Evolutionary conservation across 2,113 vertebrate species (phyloP).

Genomic region (Podarcis raffonei): DNA sequence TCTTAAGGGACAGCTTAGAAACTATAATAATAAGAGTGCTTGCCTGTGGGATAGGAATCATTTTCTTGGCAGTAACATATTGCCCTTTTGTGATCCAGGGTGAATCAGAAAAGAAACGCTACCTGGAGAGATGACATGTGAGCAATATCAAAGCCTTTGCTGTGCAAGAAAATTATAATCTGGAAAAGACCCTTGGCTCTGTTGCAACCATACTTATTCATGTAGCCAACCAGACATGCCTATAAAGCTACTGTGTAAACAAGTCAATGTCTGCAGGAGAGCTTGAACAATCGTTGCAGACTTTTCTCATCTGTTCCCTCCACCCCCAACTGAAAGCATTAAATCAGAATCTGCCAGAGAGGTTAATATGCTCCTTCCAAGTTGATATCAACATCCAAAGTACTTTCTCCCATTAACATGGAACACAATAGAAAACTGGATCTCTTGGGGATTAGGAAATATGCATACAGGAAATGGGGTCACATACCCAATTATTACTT

Average conservation of each 20-base stretch:
- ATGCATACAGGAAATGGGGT: slow-evolving; percentile 37
- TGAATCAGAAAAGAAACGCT: neutral
- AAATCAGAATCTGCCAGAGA: neutral
- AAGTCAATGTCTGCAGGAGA: slow-evolving; percentile 9
- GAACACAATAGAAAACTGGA: slow-evolving; percentile 21
- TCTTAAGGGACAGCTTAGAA: neutral
- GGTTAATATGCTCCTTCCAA: slow-evolving; percentile 23
- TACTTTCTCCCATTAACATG: slow-evolving; percentile 59
- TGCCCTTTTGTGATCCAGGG: neutral
- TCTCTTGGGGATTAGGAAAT: slow-evolving; percentile 53
- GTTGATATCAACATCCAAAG: slow-evolving; percentile 34
- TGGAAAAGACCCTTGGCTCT: slow-evolving; percentile 8
- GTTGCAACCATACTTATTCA: slow-evolving; percentile 25
- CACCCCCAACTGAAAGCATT: slow-evolving; percentile 28
- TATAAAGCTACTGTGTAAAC: neutral
- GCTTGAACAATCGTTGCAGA: neutral
- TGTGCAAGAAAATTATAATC: neutral
- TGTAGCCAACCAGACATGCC: neutral
- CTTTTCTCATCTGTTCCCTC: slow-evolving; percentile 24
- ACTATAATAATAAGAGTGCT: neutral
- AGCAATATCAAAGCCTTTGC: neutral
- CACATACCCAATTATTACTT: slow-evolving; percentile 37
- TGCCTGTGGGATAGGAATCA: neutral
- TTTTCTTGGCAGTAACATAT: neutral
- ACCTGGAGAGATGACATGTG: neutral